phyloP scores from a whole-genome alignment of 1,140 invertebrate genomes.

The Microplitis mediator region DNA sequence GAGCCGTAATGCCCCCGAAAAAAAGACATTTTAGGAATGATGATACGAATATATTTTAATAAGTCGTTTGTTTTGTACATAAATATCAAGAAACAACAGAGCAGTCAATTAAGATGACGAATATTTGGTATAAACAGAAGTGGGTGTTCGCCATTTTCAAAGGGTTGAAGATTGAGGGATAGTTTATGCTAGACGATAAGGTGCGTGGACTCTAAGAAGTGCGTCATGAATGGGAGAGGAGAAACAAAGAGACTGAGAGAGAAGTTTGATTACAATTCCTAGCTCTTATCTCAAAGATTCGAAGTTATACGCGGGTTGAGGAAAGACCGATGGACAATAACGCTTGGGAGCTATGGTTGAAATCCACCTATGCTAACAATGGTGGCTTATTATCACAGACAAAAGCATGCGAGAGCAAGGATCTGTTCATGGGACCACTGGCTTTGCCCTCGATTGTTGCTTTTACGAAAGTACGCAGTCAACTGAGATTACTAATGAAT shows the following conservation, averaged over 20 bases:
- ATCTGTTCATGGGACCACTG: constrained; percentile 29
- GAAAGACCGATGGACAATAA: constrained; percentile 51
- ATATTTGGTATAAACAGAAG: too few relatives aligned
- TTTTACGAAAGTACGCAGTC: constrained; percentile 35
- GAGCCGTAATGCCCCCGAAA: too few relatives aligned
- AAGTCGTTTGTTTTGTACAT: background rate
- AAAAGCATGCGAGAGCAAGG: constrained; percentile 43
- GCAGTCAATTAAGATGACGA: too few relatives aligned
- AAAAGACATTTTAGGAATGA: too few relatives aligned
- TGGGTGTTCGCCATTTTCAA: background rate
- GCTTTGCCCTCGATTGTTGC: constrained; percentile 1
- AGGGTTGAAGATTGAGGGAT: constrained; percentile 1
- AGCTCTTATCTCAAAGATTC: constrained; percentile 46
- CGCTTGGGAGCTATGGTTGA: constrained; percentile 29
- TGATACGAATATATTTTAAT: too few relatives aligned
- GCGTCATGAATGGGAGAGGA: background rate
- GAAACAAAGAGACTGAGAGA: constrained; percentile 11
- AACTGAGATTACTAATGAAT: constrained; percentile 50
- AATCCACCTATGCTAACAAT: constrained; percentile 51
- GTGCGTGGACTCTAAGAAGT: constrained; percentile 11
- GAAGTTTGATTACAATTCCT: constrained; percentile 32
- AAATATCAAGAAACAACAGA: background rate
- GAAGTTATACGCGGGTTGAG: constrained; percentile 18
- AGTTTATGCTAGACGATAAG: constrained; percentile 28
- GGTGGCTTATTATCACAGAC: constrained; percentile 56